Evolutionary conservation across 2,797 vertebrate genomes (phyloP), one percentile per base, ranked within the genome.

Genomic region (Spondyliosoma cantharus): DNA sequence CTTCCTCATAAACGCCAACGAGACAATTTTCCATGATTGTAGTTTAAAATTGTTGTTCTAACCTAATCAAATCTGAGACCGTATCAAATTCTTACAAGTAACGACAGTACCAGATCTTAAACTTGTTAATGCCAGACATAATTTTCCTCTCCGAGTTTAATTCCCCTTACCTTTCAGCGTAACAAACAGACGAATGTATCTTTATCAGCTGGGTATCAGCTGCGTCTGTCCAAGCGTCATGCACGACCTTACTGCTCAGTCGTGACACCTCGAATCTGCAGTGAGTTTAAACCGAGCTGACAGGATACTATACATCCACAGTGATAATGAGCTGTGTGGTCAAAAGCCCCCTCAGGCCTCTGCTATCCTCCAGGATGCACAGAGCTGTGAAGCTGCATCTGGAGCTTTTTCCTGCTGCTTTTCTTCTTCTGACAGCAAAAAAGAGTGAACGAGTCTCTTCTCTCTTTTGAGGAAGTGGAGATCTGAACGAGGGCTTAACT

Each of bases 401-500:
- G 24, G 25, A 62, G 56, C 59, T 57, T 48, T 56, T 42, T 58
- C 37, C 48, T 50, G 19, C 25, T 49, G 3, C 32, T 64, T 57
- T 62, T 48, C 22, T 13, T 4, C 60, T 67, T 63, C 66, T 24
- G 32, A 56, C 69, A 46, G 45, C 7, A 5, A 37, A 5, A 37
- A 64, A 15, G 11, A 43, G 58, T 49, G 24, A 45, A 24, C 3
- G 2, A 15, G 24, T 22, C 17, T 62, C 20, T 63, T 70, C 49
- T 22, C 15, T 62, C 20, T 63, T 72, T 52, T 16, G 37, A 76
- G 81, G 84, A 91, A 91, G 88, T 74, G 25, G 16, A 53, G 71
- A 32, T 74, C 17, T 43, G 52, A 66, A 45, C 1, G 0, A 65
- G 66, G 24, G 71, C 20, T 56, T 43, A 76, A 71, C 59, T 37